These are phyloP conservation scores for Reticulitermes speratus DNA, from an alignment of 1,140 invertebrate genomes.

Conservation along the genomic window DNA sequence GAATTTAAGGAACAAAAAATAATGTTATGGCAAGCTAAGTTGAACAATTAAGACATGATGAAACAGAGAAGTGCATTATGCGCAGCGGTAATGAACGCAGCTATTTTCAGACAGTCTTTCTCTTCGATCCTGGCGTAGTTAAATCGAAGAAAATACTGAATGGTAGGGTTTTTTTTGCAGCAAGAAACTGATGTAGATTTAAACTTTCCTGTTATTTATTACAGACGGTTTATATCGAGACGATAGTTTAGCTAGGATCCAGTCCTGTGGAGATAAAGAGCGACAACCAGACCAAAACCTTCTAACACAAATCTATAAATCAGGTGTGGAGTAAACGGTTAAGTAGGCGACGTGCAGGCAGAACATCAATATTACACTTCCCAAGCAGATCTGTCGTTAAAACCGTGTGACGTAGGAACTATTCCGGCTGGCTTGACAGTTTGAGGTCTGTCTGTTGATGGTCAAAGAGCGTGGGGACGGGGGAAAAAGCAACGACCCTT, in stretches of 20 bases:
- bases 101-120: too few relatives aligned
- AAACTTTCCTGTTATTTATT: background rate
- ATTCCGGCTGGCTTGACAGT: constrained; percentile 4
- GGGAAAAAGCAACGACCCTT: too few relatives aligned
- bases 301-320: constrained; percentile 19
- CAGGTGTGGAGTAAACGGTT: background rate
- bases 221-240: background rate
- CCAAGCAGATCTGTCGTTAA: background rate
- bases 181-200: background rate
- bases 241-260: background rate
- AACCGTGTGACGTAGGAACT: background rate
- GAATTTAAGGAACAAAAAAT: too few relatives aligned
- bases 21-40: too few relatives aligned
- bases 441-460: constrained; percentile 5
- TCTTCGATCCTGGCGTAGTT: too few relatives aligned
- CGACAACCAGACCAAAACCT: background rate
- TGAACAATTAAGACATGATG: too few relatives aligned
- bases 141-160: too few relatives aligned
- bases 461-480: background rate
- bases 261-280: background rate
- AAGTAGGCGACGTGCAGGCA: background rate
- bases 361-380: background rate
- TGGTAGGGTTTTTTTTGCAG: too few relatives aligned
- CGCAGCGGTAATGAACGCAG: too few relatives aligned
- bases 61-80: too few relatives aligned